phyloP scores from a whole-genome alignment of 2,113 vertebrate species.

The Anas platyrhynchos region DNA sequence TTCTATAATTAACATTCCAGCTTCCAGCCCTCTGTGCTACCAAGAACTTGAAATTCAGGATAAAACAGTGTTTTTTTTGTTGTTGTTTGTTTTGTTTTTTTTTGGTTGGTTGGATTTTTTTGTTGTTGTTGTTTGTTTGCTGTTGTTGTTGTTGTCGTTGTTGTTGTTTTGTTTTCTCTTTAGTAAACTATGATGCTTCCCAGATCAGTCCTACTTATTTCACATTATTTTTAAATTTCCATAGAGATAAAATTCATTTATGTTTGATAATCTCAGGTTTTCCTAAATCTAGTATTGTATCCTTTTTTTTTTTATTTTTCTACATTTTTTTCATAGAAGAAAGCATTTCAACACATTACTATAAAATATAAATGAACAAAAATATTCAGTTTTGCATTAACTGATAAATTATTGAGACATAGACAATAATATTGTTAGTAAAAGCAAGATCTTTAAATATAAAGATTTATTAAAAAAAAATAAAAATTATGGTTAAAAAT shows the following conservation, averaged over 20 bases:
- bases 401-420: not conserved
- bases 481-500: not conserved
- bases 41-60: not conserved
- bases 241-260: not conserved
- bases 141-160: too few species aligned
- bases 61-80: not conserved
- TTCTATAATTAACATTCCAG: conserved; percentile 36
- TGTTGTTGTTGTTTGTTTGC: too few species aligned
- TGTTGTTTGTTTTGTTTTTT: too few species aligned
- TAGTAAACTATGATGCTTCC: not conserved
- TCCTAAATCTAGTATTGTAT: not conserved
- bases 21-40: not conserved
- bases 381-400: not conserved
- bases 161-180: not conserved
- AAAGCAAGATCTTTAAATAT: not conserved
- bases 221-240: not conserved
- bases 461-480: not conserved
- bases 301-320: not conserved
- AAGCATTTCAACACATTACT: not conserved
- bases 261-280: not conserved
- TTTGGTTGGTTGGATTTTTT: too few species aligned
- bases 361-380: not conserved
- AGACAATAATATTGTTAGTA: not conserved
- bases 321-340: not conserved
- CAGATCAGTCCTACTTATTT: not conserved